Evolutionary conservation across 2,113 vertebrate genomes (phyloP), one percentile per base, ranked within the genome.

Genomic region (Sclerurus mexicanus): DNA sequence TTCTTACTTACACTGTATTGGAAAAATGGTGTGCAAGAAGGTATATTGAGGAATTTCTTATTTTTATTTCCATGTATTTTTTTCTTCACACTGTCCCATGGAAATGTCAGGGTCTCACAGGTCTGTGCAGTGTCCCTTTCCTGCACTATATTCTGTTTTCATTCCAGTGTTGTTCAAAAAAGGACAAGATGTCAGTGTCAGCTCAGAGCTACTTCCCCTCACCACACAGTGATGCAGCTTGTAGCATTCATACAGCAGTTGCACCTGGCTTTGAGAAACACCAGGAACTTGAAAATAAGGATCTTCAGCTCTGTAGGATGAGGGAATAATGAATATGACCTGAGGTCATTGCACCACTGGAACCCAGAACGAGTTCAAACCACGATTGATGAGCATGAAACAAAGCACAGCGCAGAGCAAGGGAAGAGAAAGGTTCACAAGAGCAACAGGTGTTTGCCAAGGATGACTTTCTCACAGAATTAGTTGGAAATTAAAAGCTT

Each of bases 201-300:
- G 35, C 44, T 79, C 55, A 67, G 62, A 72, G 39, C 9, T 17
- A 0, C 50, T 85, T 80, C 39, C 25, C 40, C 31, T 69, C 58
- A 11, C 14, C 7, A 0, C 5, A 10, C 35, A 83, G 27, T 0
- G 2, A n/a, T 35, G 46, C 6, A 62, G n/a, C 46, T 53, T 1
- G 3, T 3, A 5, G 35, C 31, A 30, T 21, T 37, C 68, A 58
- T 9, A 22, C 4, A 31, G 62, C 15, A 23, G 4, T 11, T 67
- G 28, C 37, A 24, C 12, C 47, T 52, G 16, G 14, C 46, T 63
- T 4, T 39, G 49, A 74, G 44, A 91, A 60, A 75, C 53, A 40
- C 56, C 39, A 66, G 44, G 37, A 67, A 60, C 46, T 1, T 49
- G 40, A 66, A 89, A 96, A 89, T 42, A 52, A 78, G 60, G 60